Conservation (phyloP, 1,140 invertebrate species). For the Drosophila erecta region DNA sequence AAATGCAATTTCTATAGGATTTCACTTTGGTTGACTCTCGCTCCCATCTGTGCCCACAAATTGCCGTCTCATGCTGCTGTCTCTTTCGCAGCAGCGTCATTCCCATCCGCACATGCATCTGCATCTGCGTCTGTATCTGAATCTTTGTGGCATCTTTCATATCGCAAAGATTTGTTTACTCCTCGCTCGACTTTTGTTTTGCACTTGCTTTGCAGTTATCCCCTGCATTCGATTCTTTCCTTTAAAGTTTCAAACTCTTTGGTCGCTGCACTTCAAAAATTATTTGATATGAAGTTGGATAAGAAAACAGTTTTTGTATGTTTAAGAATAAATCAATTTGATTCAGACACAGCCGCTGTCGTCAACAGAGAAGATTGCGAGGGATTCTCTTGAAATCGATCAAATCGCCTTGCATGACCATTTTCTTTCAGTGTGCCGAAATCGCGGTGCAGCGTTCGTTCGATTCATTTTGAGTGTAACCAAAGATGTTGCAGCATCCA, state of each 20-base stretch:
- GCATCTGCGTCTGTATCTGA: slow-evolving; percentile 7
- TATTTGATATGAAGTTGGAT: too few species aligned
- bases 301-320: too few species aligned
- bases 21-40: slow-evolving; percentile 49
- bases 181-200: slow-evolving; percentile 42
- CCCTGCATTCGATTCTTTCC: background rate
- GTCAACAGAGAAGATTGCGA: too few species aligned
- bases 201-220: slow-evolving; percentile 8
- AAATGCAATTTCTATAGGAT: slow-evolving; percentile 81
- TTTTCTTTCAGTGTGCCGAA: background rate
- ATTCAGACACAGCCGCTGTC: too few species aligned
- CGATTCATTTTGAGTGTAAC: slow-evolving; percentile 48
- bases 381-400: too few species aligned
- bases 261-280: slow-evolving; percentile 6
- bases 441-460: background rate
- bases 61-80: slow-evolving; percentile 39
- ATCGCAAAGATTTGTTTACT: slow-evolving; percentile 59
- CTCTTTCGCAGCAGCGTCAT: background rate
- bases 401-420: too few species aligned
- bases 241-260: background rate
- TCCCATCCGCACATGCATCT: slow-evolving; percentile 2
- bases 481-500: slow-evolving; percentile 42
- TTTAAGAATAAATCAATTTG: background rate
- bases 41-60: slow-evolving; percentile 45
- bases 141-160: slow-evolving; percentile 20